Conservation (phyloP, 2,797 vertebrate genomes). For the Gymnopithys bicolor region DNA sequence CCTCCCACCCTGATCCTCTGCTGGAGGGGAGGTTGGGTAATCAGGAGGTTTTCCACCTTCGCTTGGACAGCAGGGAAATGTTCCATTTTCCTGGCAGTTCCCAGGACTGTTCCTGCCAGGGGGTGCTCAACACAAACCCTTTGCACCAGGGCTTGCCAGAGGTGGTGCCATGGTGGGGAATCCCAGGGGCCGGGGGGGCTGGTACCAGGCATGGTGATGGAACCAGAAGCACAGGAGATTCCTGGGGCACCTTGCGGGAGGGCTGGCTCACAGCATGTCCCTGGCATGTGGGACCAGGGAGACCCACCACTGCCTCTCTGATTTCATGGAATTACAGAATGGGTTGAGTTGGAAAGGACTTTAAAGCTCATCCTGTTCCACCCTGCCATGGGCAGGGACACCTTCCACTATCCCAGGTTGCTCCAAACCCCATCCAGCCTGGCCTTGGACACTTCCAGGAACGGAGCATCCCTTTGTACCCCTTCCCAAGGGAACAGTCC, state of each 20-base stretch:
- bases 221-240: rapidly evolving
- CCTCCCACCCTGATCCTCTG: rapidly evolving
- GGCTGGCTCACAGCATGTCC: background rate
- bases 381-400: background rate
- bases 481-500: background rate
- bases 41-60: background rate
- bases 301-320: background rate
- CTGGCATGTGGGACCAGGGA: rapidly evolving
- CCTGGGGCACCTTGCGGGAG: background rate
- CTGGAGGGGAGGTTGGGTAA: background rate
- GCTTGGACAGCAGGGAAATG: background rate
- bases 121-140: background rate
- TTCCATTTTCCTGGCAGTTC: background rate
- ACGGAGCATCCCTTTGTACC: background rate
- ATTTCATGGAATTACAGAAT: background rate
- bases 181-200: background rate
- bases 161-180: rapidly evolving
- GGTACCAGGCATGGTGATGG: rapidly evolving
- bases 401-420: rapidly evolving
- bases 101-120: background rate
- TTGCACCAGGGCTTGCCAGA: background rate
- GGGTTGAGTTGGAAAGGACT: background rate
- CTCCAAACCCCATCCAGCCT: background rate
- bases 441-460: no score
- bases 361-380: no score